Conservation (phyloP, 1,140 invertebrate species). For the Trichoplusia ni region DNA sequence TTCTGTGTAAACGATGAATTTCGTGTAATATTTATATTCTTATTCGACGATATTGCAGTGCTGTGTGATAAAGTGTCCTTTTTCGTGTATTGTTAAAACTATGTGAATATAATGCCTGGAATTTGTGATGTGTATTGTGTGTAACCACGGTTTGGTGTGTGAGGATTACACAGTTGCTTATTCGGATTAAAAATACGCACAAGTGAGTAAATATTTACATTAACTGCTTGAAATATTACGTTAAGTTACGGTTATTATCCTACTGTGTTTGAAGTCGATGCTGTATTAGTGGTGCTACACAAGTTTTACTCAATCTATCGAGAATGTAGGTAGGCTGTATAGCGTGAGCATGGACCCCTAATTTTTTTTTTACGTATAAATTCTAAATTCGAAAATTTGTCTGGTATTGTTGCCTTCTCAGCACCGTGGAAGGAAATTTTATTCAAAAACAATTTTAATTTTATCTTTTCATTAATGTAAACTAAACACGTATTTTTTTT, state of each 20-base stretch:
- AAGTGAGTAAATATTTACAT: conserved; percentile 76
- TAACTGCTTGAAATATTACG: conserved; percentile 30
- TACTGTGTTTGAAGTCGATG: background rate
- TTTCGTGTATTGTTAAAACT: conserved; percentile 49
- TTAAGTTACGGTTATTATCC: background rate
- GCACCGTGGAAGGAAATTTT: too few relatives aligned
- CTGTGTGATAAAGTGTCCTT: conserved; percentile 48
- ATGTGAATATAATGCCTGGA: conserved; percentile 63
- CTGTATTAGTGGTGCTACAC: background rate
- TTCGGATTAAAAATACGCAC: conserved; percentile 70
- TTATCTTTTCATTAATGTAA: too few relatives aligned
- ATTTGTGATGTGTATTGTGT: conserved; percentile 69
- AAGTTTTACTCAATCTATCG: background rate
- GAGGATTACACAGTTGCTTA: conserved; percentile 56
- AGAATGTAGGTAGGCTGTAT: background rate
- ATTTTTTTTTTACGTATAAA: background rate
- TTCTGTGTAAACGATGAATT: conserved; percentile 52
- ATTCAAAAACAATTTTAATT: too few relatives aligned
- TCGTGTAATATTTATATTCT: conserved; percentile 42
- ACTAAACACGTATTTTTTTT: too few relatives aligned
- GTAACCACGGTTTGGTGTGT: conserved; percentile 48
- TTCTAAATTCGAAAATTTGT: background rate
- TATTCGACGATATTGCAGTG: conserved; percentile 40
- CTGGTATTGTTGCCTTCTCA: background rate
- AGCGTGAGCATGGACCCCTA: too few relatives aligned